phyloP scores from a whole-genome alignment of 37 sponge, comb jelly and placozoan genomes.

The Eunapius fragilis region DNA sequence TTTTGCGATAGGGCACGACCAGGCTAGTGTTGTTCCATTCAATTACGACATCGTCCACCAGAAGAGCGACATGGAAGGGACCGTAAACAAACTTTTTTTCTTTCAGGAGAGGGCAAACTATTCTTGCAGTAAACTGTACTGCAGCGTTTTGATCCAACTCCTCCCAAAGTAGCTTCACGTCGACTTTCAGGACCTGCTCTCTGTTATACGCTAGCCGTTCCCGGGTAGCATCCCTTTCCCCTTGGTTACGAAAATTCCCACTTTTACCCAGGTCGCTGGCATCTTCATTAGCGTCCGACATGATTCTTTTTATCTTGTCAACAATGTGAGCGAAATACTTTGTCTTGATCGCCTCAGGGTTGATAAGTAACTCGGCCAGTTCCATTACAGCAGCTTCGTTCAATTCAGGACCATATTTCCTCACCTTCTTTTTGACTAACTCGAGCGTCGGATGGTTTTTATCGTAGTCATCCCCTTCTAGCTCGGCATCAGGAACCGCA shows the following conservation, averaged over 20 bases:
- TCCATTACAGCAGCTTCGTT: background rate
- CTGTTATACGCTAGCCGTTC: background rate
- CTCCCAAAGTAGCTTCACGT: background rate
- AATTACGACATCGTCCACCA: constrained; percentile 8
- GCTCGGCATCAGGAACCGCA: background rate
- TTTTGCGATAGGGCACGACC: background rate
- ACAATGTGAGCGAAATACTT: constrained; percentile 6
- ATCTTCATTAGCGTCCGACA: background rate
- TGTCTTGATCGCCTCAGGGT: background rate
- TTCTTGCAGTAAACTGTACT: background rate
- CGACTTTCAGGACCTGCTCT: background rate
- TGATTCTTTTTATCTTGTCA: background rate
- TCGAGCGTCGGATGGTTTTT: background rate
- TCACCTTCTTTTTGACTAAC: background rate
- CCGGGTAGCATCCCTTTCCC: background rate
- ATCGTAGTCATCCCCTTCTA: background rate
- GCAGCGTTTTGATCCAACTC: background rate
- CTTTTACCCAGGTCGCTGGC: background rate
- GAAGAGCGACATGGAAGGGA: constrained; percentile 10
- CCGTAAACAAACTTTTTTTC: constrained; percentile 3
- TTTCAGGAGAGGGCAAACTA: background rate
- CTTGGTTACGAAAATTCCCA: background rate
- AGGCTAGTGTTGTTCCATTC: constrained; percentile 15
- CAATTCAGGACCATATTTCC: background rate
- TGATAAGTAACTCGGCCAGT: background rate